Evolutionary conservation across 2,797 vertebrate species (phyloP).

Genomic region (Saxicola maurus): DNA sequence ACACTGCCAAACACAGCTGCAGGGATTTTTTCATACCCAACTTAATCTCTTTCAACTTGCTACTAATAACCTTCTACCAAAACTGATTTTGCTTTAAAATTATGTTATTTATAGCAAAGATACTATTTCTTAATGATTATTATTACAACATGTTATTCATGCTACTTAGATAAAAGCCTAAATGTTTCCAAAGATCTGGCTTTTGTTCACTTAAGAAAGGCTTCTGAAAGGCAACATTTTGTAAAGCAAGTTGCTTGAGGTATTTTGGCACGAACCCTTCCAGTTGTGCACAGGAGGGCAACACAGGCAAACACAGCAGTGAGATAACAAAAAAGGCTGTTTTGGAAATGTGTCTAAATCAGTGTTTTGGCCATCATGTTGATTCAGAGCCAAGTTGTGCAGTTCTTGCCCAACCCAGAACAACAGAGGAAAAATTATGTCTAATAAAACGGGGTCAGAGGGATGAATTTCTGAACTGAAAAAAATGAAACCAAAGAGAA

Average conservation of each 20-base stretch:
- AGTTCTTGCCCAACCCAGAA: background rate
- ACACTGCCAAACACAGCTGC: background rate
- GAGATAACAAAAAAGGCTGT: background rate
- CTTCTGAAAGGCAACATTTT: background rate
- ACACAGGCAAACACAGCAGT: background rate
- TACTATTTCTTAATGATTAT: background rate
- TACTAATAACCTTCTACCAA: background rate
- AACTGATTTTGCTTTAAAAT: background rate
- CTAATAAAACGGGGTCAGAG: background rate
- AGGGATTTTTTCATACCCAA: background rate
- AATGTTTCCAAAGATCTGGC: background rate
- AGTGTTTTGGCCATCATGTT: rapidly evolving
- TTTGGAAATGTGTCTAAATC: conserved; percentile 9
- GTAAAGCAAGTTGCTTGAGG: background rate
- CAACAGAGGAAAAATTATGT: background rate
- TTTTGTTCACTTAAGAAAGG: background rate
- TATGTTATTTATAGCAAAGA: background rate
- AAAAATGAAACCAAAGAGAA: background rate
- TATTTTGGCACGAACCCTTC: background rate
- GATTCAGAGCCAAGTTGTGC: background rate
- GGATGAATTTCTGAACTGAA: background rate
- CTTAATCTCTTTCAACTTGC: background rate
- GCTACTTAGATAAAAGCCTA: background rate
- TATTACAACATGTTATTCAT: background rate
- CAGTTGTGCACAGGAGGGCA: background rate